Conservation (phyloP, 2,113 vertebrate species). For the Eupsittula cactorum region DNA sequence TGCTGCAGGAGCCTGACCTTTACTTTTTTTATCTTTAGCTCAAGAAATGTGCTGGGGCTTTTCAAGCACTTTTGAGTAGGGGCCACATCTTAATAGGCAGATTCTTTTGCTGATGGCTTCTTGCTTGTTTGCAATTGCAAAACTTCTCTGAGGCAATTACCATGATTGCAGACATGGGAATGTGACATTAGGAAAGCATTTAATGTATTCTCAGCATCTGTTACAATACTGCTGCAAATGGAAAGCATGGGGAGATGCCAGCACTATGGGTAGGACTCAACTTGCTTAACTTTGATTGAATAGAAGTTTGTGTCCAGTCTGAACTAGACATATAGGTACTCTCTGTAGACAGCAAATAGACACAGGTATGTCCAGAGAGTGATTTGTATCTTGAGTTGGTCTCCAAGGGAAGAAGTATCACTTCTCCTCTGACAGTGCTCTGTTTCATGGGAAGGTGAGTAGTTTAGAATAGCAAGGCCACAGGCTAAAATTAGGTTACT, state of each 20-base stretch:
- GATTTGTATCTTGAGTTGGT: not conserved
- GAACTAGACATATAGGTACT: not conserved
- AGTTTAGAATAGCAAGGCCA: not conserved
- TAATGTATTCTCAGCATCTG: constrained; percentile 58
- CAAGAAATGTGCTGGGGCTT: constrained; percentile 38
- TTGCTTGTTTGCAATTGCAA: constrained; percentile 48
- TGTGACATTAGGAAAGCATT: constrained; percentile 66
- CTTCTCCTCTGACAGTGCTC: not conserved
- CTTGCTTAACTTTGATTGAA: not conserved
- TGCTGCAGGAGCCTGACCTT: constrained; percentile 41
- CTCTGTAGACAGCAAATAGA: not conserved
- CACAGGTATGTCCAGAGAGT: not conserved
- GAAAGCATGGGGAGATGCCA: constrained; percentile 49
- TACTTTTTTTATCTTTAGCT: constrained; percentile 24
- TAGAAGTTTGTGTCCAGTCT: not conserved
- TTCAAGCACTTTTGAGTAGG: constrained; percentile 19
- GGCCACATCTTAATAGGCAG: constrained; percentile 16
- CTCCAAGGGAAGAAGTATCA: not conserved
- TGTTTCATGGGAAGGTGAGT: not conserved
- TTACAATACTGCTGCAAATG: constrained; percentile 44
- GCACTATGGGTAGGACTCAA: not conserved
- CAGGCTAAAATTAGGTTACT: not conserved
- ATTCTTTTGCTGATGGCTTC: constrained; percentile 53
- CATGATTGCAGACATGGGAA: constrained; percentile 54
- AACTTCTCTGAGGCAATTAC: constrained; percentile 45